A percentile compares a stretch with the other conserved stretches of the same genome.
phyloP scores from a whole-genome alignment of 1,140 invertebrate species.

The Monochamus saltuarius region DNA sequence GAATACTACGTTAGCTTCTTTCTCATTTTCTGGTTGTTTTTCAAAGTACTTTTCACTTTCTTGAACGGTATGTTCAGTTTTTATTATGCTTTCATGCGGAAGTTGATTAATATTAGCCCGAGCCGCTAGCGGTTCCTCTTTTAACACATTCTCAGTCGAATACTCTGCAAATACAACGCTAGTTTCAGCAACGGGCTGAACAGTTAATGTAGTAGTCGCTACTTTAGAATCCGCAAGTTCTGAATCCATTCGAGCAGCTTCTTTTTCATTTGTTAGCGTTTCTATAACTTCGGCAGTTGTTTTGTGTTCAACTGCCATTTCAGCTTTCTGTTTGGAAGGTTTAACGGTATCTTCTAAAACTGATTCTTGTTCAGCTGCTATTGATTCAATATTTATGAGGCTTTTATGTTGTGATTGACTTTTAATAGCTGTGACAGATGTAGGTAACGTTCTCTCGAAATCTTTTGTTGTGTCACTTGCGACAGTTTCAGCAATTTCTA shows the following conservation, averaged over 20 bases:
- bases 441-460: slow-evolving; percentile 31
- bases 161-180: slow-evolving; percentile 46
- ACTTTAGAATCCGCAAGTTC: slow-evolving; percentile 45
- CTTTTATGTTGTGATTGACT: slow-evolving; percentile 43
- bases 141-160: slow-evolving; percentile 40
- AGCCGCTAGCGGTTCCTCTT: slow-evolving; percentile 27
- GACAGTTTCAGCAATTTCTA: slow-evolving; percentile 41
- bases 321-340: slow-evolving; percentile 37
- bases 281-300: slow-evolving; percentile 33
- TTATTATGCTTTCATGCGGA: slow-evolving; percentile 52
- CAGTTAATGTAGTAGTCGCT: slow-evolving; percentile 46
- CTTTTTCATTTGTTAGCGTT: slow-evolving; percentile 53
- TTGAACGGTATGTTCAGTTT: slow-evolving; percentile 54
- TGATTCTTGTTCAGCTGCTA: slow-evolving; percentile 48
- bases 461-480: slow-evolving; percentile 41
- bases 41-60: slow-evolving; percentile 59
- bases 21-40: slow-evolving; percentile 48
- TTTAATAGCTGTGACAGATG: slow-evolving; percentile 32
- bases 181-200: slow-evolving; percentile 52
- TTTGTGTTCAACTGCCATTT: slow-evolving; percentile 42
- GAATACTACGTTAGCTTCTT: slow-evolving; percentile 52
- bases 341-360: slow-evolving; percentile 25
- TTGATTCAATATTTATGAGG: slow-evolving; percentile 43
- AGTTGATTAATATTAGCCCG: slow-evolving; percentile 48
- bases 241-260: slow-evolving; percentile 48